These are phyloP conservation scores for Eupeodes corollae DNA, from an alignment of 1,140 invertebrate genomes.

Conservation along the genomic window DNA sequence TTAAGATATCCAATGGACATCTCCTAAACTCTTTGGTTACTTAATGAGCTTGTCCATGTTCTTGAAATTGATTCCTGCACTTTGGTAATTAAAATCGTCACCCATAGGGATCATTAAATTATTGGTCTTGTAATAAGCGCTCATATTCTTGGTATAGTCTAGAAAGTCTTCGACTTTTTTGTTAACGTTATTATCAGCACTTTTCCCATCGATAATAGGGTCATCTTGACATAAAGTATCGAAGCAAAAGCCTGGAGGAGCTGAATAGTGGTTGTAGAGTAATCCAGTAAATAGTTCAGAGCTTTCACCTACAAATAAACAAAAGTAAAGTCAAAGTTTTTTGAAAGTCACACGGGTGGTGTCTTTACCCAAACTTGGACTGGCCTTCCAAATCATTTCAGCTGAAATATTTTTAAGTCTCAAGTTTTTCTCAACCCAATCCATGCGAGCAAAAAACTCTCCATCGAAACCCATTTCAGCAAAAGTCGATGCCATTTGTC, in stretches of 20 bases:
- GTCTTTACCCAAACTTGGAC: constrained; percentile 50
- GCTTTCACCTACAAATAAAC: constrained; percentile 2
- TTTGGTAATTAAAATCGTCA: constrained; percentile 81
- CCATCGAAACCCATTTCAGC: constrained; percentile 79
- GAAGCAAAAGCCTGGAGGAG: constrained; percentile 82
- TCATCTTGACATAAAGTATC: constrained; percentile 73
- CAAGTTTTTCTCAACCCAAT: constrained; percentile 71
- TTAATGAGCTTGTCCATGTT: constrained; percentile 82
- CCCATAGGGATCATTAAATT: constrained; percentile 84
- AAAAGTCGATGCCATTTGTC: constrained; percentile 72
- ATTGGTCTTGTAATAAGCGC: constrained; percentile 48
- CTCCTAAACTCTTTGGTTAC: constrained; percentile 39
- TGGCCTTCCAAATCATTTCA: constrained; percentile 77
- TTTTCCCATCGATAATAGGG: constrained; percentile 67
- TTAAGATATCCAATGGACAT: too few relatives aligned
- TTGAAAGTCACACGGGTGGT: constrained; percentile 24
- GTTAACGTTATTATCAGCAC: constrained; percentile 62
- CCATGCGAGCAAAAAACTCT: constrained; percentile 75
- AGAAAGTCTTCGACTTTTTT: constrained; percentile 49
- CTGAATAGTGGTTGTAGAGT: constrained; percentile 66
- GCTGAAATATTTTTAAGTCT: constrained; percentile 52
- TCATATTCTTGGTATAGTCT: constrained; percentile 43
- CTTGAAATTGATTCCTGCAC: constrained; percentile 70
- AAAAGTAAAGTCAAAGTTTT: neutral
- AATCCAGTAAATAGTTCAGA: constrained; percentile 59